Base-by-base conservation (phyloP, 2,113 vertebrate genomes). In the Nothocercus nigrocapillus region DNA sequence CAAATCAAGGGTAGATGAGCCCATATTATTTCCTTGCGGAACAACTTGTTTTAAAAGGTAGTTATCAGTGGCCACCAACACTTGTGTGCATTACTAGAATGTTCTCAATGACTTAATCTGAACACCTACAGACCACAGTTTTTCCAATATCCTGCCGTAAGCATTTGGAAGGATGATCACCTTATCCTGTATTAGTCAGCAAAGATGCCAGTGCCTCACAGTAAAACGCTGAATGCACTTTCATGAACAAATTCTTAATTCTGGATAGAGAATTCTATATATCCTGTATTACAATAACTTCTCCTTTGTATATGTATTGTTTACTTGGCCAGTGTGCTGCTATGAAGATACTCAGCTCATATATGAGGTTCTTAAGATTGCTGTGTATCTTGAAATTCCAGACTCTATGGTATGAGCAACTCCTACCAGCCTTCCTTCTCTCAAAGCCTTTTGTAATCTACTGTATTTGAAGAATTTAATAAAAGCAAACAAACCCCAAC, bases 401-500 rank as follows among this genome's bases (percentile, higher is more conserved):
- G 44, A 11, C 24, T 64, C 21, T 20, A 38, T 1, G 51, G 9
- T 19, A 82, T 4, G 4, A 92, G 61, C 14, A 84, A 63, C 74
- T 81, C 61, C 75, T 47, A 74, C 4, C 18, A 69, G 27, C 5
- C 24, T 44, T 72, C 42, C 42, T 64, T 51, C 86, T 47, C 18
- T 51, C 36, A 63, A 63, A 40, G 2, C 12, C 12, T 85, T 59
- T 49, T 83, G 21, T 34, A 64, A 69, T 63, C 14, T 13, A 69
- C 1, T 67, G 4, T 6, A 68, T 75, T 78, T 78, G 78, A 53
- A 84, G 51, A 89, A 81, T 5, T 13, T 11, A 88, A 72, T 36
- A 85, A 64, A 58, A 69, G 0, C 8, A 51, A 75, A 45, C 61
- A n/a, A 0, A 1, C 38, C 1, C 53, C 53, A 84, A 9, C 1